Conservation (phyloP, 2,888 invertebrate genomes). For the Coenonympha arcania region DNA sequence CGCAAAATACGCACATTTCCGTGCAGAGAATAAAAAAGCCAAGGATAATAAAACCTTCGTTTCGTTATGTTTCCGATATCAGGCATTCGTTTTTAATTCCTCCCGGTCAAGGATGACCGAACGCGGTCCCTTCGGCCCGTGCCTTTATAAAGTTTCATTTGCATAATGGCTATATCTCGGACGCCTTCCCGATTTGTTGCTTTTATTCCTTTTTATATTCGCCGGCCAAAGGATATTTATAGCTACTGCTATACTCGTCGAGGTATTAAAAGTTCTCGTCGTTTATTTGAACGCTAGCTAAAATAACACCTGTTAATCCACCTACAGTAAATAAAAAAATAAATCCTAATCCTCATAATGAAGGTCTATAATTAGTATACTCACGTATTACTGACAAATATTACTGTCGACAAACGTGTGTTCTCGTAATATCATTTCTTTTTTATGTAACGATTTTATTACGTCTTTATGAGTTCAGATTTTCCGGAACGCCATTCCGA, state of each 20-base stretch:
- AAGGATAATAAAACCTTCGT: not conserved
- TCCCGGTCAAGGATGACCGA: constrained; percentile 46
- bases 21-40: not conserved
- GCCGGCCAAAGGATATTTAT: constrained; percentile 11
- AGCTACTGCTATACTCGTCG: not conserved
- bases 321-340: constrained; percentile 10
- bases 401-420: no score
- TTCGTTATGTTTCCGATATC: no score
- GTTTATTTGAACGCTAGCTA: constrained; percentile 43
- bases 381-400: no score
- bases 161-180: constrained; percentile 24
- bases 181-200: constrained; percentile 13
- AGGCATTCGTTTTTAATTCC: constrained; percentile 32
- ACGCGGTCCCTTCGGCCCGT: constrained; percentile 12
- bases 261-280: not conserved
- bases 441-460: no score
- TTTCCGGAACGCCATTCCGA: no score
- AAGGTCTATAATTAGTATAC: constrained; percentile 75
- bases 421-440: no score
- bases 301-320: constrained; percentile 10
- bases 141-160: constrained; percentile 22
- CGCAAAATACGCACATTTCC: not conserved
- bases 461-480: no score
- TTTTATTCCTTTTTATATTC: constrained; percentile 10
- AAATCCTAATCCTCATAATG: constrained; percentile 10